phyloP scores from a whole-genome alignment of 1,140 invertebrate species.

The Elymnias hypermnestra region DNA sequence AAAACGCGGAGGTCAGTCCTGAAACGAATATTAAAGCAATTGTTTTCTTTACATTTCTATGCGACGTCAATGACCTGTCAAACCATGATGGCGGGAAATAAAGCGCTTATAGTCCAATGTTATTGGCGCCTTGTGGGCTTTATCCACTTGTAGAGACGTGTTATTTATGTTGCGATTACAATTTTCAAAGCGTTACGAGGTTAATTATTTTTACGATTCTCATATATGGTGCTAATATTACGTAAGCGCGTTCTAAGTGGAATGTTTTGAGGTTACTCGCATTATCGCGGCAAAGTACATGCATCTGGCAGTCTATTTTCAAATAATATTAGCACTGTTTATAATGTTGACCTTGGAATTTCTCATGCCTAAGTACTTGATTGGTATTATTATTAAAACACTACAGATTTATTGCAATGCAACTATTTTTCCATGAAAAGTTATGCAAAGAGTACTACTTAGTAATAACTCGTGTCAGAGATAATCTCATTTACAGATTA shows the following conservation, averaged over 20 bases:
- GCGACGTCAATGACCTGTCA: slow-evolving; percentile 72
- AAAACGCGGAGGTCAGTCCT: slow-evolving; percentile 63
- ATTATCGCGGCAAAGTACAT: slow-evolving; percentile 22
- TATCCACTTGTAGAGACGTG: slow-evolving; percentile 11
- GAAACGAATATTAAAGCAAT: slow-evolving; percentile 37
- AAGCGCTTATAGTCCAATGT: slow-evolving; percentile 24
- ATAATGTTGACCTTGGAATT: slow-evolving; percentile 20
- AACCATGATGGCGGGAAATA: slow-evolving; percentile 70
- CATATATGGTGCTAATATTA: slow-evolving; percentile 33
- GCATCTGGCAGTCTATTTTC: slow-evolving; percentile 21
- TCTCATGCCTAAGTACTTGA: no score
- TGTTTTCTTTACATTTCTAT: slow-evolving; percentile 70
- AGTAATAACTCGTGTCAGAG: no score
- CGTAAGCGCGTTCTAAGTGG: slow-evolving; percentile 36
- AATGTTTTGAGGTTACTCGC: slow-evolving; percentile 51
- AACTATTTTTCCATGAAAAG: no score
- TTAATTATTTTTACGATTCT: slow-evolving; percentile 17
- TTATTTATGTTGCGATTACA: slow-evolving; percentile 19
- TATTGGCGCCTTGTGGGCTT: slow-evolving; percentile 24
- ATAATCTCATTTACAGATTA: no score
- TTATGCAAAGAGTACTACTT: no score
- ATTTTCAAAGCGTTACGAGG: slow-evolving; percentile 14
- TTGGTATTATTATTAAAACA: no score
- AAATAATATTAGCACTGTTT: slow-evolving; percentile 20
- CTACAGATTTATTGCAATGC: no score